These are phyloP conservation scores for Epistrophe grossulariae DNA, from an alignment of 2,888 invertebrate genomes.

Conservation along the genomic window DNA sequence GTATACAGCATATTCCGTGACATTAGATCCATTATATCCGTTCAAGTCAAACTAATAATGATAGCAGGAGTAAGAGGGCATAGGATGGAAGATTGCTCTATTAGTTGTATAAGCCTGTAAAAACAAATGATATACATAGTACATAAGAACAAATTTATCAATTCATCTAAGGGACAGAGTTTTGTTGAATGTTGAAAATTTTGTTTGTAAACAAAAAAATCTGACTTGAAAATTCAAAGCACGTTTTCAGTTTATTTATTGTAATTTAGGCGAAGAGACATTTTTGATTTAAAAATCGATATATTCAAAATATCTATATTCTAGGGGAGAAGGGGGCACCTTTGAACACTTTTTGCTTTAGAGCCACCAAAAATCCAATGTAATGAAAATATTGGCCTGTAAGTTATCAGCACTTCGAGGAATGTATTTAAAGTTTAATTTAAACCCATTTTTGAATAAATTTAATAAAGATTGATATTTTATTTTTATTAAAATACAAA, in stretches of 20 bases:
- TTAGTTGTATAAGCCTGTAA: background rate
- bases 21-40: slow-evolving; percentile 47
- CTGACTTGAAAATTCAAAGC: background rate
- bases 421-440: too few relatives aligned
- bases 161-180: slow-evolving; percentile 8
- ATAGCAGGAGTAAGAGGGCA: background rate
- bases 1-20: slow-evolving; percentile 29
- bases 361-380: too few relatives aligned
- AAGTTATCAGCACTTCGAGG: too few relatives aligned
- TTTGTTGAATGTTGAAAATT: background rate
- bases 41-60: slow-evolving; percentile 8
- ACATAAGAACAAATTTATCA: slow-evolving; percentile 18
- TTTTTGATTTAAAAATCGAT: slow-evolving; percentile 20
- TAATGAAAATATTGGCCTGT: too few relatives aligned
- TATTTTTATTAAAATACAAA: too few relatives aligned
- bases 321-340: too few relatives aligned
- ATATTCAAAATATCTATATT: background rate
- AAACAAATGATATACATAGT: background rate
- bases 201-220: slow-evolving; percentile 14
- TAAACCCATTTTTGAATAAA: too few relatives aligned
- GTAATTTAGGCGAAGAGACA: background rate
- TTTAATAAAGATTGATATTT: too few relatives aligned
- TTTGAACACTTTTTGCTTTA: too few relatives aligned
- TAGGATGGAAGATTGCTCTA: background rate
- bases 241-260: slow-evolving; percentile 20